Percentiles rank a stretch among this genome's conserved stretches.
Evolutionary conservation across 2,113 vertebrate species (phyloP).

Genomic region (Bubo bubo): DNA sequence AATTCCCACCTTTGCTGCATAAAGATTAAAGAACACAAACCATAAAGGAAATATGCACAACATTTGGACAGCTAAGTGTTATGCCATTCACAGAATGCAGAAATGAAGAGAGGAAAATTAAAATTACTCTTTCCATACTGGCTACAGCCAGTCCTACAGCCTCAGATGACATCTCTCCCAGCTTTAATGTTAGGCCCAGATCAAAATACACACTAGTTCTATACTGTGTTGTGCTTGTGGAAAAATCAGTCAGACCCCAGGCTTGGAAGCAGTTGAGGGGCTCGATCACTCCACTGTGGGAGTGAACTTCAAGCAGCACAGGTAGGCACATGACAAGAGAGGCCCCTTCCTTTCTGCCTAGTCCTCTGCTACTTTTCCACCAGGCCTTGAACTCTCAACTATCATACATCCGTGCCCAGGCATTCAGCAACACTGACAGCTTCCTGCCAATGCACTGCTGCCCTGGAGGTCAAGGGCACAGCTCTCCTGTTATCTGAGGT

Average conservation of each 20-base stretch:
- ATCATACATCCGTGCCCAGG: fast-evolving
- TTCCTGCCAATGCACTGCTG: neutral
- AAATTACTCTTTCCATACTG: neutral
- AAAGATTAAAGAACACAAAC: neutral
- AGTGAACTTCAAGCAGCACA: neutral
- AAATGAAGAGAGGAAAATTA: neutral
- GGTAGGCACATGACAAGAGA: neutral
- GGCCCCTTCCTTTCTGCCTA: neutral
- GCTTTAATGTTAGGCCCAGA: neutral
- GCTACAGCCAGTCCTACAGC: neutral
- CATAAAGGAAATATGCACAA: neutral
- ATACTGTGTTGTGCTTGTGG: neutral
- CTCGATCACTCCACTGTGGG: neutral
- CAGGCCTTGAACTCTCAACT: neutral
- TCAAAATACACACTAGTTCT: neutral
- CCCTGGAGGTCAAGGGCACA: neutral
- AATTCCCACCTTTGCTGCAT: neutral
- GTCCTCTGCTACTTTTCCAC: neutral
- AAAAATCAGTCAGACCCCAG: neutral
- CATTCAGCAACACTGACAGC: neutral
- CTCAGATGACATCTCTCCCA: neutral
- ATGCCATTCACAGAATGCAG: neutral
- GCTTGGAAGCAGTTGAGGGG: neutral
- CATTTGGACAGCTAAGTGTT: neutral
- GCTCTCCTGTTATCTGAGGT: neutral